phyloP scores from a whole-genome alignment of 2,797 vertebrate species.

The Periparus ater region DNA sequence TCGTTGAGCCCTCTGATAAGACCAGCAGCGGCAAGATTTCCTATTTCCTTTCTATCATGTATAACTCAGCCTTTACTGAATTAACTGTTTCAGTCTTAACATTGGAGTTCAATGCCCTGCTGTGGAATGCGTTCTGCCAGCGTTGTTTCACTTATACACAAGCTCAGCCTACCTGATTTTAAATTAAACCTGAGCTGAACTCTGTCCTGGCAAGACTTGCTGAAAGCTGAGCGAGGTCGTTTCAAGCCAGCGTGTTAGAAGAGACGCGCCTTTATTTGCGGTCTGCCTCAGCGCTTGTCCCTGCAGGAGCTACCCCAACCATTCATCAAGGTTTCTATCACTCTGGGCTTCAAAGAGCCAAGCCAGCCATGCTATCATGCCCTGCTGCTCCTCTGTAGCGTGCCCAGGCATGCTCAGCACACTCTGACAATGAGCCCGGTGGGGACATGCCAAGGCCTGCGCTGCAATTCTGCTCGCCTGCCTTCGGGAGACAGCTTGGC shows the following conservation, averaged over 20 bases:
- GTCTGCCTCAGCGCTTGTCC: not conserved
- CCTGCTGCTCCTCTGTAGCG: not conserved
- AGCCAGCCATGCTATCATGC: not conserved
- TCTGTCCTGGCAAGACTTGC: not conserved
- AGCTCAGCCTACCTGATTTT: not conserved
- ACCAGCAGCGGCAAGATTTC: not conserved
- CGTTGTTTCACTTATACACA: not conserved
- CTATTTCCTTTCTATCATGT: not conserved
- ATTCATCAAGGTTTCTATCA: not conserved
- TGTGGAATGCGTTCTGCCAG: not conserved
- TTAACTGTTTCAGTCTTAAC: not conserved
- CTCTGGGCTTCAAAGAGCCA: not conserved
- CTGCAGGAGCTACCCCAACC: not conserved
- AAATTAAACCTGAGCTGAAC: not conserved
- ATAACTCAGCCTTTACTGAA: not conserved
- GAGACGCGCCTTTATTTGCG: not conserved
- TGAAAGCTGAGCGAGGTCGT: not conserved
- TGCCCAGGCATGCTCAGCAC: not conserved
- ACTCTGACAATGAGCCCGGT: fast-evolving
- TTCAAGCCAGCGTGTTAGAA: not conserved
- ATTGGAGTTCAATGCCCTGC: not conserved
- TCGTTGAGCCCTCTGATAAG: not conserved
- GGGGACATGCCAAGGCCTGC: not conserved
- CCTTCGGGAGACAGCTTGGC: not conserved
- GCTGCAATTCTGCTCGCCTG: fast-evolving